Evolutionary conservation across 2,888 invertebrate species (phyloP).

Genomic region (Lycaena phlaeas): DNA sequence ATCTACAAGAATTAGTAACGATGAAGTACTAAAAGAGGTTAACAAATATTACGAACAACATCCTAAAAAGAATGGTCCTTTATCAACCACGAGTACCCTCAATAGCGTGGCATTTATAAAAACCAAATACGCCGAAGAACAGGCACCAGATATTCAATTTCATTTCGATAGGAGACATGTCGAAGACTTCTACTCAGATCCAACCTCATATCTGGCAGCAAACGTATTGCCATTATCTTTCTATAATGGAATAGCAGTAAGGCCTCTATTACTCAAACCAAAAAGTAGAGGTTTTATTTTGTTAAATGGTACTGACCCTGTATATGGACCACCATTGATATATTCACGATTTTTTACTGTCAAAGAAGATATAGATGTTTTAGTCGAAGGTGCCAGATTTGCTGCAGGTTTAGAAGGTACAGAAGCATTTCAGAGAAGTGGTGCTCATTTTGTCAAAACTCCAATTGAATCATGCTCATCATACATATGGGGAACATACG

Average conservation of each 20-base stretch:
- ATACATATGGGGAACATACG: slow-evolving; percentile 73
- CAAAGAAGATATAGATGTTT: slow-evolving; percentile 74
- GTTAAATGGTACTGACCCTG: slow-evolving; percentile 79
- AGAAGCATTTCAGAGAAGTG: slow-evolving; percentile 68
- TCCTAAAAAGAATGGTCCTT: slow-evolving; percentile 58
- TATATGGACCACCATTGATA: slow-evolving; percentile 80
- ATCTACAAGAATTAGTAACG: slow-evolving; percentile 49
- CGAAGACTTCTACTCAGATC: slow-evolving; percentile 72
- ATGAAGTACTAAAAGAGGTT: slow-evolving; percentile 52
- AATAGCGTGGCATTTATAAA: slow-evolving; percentile 75
- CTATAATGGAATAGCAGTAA: slow-evolving; percentile 74
- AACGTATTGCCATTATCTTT: slow-evolving; percentile 73
- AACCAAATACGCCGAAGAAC: slow-evolving; percentile 55
- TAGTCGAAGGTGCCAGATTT: slow-evolving; percentile 75
- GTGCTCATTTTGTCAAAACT: slow-evolving; percentile 67
- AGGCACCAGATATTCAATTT: slow-evolving; percentile 77
- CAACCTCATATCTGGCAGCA: slow-evolving; percentile 57
- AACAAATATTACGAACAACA: slow-evolving; percentile 47
- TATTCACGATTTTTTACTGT: slow-evolving; percentile 79
- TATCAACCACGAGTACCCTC: slow-evolving; percentile 68
- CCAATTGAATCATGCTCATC: slow-evolving; percentile 74
- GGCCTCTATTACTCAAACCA: slow-evolving; percentile 76
- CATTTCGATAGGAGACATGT: slow-evolving; percentile 75
- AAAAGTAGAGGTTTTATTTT: slow-evolving; percentile 75
- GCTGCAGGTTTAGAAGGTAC: slow-evolving; percentile 74